These are phyloP conservation scores for Cetonia aurata DNA, from an alignment of 2,888 invertebrate species.

Conservation along the genomic window DNA sequence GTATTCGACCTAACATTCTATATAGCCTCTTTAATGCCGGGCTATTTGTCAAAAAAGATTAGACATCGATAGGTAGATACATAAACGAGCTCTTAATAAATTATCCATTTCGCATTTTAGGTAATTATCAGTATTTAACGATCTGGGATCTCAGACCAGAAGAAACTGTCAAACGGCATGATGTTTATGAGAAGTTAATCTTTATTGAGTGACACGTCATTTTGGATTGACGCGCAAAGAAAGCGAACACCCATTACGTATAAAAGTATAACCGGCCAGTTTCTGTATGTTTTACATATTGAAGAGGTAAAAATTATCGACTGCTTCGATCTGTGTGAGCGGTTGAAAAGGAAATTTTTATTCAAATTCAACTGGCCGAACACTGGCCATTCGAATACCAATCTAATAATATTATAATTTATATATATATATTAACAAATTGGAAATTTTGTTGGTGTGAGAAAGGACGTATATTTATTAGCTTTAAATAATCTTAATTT, in stretches of 20 bases:
- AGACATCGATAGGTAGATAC: background rate
- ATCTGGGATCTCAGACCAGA: background rate
- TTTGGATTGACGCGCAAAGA: conserved; percentile 20
- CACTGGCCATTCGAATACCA: no score
- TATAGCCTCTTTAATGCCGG: no score
- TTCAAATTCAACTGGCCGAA: no score
- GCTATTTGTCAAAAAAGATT: no score
- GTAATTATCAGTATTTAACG: background rate
- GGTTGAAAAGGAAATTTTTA: no score
- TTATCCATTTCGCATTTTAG: conserved; percentile 17
- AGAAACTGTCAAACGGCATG: conserved; percentile 23
- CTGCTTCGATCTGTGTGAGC: background rate
- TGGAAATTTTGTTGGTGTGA: no score
- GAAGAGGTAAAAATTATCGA: conserved; percentile 22
- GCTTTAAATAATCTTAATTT: no score
- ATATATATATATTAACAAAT: no score
- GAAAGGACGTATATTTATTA: no score
- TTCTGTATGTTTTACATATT: conserved; percentile 22
- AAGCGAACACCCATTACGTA: conserved; percentile 22
- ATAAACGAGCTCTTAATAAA: conserved; percentile 24
- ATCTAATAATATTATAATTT: no score
- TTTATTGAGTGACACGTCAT: conserved; percentile 23
- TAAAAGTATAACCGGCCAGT: conserved; percentile 2
- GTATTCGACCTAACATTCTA: no score
- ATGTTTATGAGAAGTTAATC: conserved; percentile 31